Percentiles rank a stretch among this genome's conserved stretches.
phyloP scores from a whole-genome alignment of 2,888 invertebrate genomes.

The Caenorhabditis sp. region DNA sequence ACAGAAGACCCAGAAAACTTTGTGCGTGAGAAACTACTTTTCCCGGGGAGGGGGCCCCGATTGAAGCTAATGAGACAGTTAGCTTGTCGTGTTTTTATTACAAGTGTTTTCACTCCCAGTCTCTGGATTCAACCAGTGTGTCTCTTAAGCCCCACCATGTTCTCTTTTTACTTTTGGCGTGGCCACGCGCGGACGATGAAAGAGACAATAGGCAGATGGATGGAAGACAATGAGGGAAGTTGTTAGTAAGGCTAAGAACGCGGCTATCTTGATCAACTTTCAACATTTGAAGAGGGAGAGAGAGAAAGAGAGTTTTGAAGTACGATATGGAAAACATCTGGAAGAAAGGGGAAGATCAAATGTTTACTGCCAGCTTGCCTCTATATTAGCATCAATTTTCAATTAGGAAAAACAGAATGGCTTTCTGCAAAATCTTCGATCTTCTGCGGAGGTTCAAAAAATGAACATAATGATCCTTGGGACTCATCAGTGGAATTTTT shows the following conservation, averaged over 20 bases:
- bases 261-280: slow-evolving; percentile 31
- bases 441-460: no score
- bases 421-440: no score
- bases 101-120: slow-evolving; percentile 56
- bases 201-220: not conserved
- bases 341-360: slow-evolving; percentile 13
- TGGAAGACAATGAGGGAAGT: slow-evolving; percentile 21
- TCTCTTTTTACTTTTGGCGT: slow-evolving; percentile 18
- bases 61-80: slow-evolving; percentile 57
- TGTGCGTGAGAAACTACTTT: not conserved
- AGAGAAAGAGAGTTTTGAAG: not conserved
- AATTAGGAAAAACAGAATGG: no score
- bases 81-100: slow-evolving; percentile 46
- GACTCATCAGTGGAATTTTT: no score
- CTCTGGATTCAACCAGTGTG: slow-evolving; percentile 13
- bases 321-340: not conserved
- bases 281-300: slow-evolving; percentile 2
- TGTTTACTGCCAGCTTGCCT: not conserved
- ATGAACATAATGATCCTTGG: no score
- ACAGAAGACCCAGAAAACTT: slow-evolving; percentile 20
- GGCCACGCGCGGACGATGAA: not conserved
- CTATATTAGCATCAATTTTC: not conserved
- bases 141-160: slow-evolving; percentile 8
- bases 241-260: slow-evolving; percentile 21
- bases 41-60: not conserved